phyloP scores from a whole-genome alignment of 2,113 vertebrate species.

The Apistogramma diplotaenia region DNA sequence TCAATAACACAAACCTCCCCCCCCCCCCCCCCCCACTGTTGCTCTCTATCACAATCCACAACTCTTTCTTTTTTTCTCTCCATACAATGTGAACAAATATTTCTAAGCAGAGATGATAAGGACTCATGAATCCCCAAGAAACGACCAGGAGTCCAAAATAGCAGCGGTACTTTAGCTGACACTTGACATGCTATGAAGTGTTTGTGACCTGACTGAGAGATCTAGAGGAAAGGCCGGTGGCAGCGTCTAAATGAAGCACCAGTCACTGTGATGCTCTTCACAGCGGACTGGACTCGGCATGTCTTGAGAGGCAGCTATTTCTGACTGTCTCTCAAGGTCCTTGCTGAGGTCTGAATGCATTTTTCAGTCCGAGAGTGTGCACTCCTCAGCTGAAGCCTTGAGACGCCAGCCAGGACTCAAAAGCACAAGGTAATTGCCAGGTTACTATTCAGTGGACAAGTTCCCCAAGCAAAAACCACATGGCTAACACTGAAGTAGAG shows the following conservation, averaged over 20 bases:
- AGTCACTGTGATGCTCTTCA: slow-evolving; percentile 34
- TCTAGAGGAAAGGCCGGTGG: slow-evolving; percentile 14
- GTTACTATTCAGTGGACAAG: slow-evolving; percentile 25
- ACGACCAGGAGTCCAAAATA: slow-evolving; percentile 22
- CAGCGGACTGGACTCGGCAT: slow-evolving; percentile 10
- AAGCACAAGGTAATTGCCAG: slow-evolving; percentile 47
- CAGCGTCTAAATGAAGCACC: slow-evolving; percentile 48
- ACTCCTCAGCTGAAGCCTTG: slow-evolving; percentile 21
- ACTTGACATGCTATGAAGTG: slow-evolving; percentile 49
- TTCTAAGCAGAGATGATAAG: slow-evolving; percentile 19
- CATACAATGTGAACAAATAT: not conserved
- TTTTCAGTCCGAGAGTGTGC: slow-evolving; percentile 2
- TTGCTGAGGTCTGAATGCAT: slow-evolving; percentile 15
- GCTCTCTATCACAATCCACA: not conserved
- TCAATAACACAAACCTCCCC: not conserved
- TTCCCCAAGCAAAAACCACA: slow-evolving; percentile 16
- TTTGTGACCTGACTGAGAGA: slow-evolving; percentile 48
- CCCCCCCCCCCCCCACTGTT: not conserved
- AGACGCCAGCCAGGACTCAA: slow-evolving; percentile 17
- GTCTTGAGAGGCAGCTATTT: slow-evolving; percentile 56
- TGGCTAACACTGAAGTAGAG: not conserved
- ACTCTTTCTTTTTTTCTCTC: not conserved
- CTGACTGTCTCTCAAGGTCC: slow-evolving; percentile 36
- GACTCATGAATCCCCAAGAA: slow-evolving; percentile 22
- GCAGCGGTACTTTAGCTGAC: slow-evolving; percentile 25